A percentile compares a stretch with the other conserved stretches of the same genome.
Evolutionary conservation across 1,140 invertebrate genomes (phyloP).

Genomic region (Drosophila bocqueti): DNA sequence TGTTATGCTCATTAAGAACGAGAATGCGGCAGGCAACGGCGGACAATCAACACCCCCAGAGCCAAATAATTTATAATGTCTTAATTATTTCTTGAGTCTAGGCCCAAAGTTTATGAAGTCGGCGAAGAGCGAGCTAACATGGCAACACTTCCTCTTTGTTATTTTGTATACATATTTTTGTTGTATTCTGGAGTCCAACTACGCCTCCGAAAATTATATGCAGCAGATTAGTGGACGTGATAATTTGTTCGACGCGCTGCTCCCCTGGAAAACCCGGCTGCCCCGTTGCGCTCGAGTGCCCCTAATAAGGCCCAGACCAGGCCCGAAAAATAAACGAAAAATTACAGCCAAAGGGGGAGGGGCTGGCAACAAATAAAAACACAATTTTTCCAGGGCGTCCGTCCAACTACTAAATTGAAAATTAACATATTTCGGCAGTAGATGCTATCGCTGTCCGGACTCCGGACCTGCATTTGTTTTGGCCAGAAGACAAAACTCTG

Average conservation of each 20-base stretch:
- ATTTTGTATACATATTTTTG: background rate
- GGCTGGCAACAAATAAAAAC: constrained; percentile 32
- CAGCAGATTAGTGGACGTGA: constrained; percentile 79
- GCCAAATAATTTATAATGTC: constrained; percentile 82
- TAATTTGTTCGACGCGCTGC: constrained; percentile 70
- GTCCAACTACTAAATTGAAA: constrained; percentile 79
- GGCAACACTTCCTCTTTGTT: constrained; percentile 72
- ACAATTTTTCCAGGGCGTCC: constrained; percentile 55
- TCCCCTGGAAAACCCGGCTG: constrained; percentile 21
- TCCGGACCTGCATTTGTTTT: constrained; percentile 69
- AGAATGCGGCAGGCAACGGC: constrained; percentile 25
- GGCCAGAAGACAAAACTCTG: constrained; percentile 32
- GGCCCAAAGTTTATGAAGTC: constrained; percentile 70
- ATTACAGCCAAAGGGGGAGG: constrained; percentile 33
- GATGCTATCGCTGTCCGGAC: constrained; percentile 65
- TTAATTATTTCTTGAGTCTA: constrained; percentile 72
- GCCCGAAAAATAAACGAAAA: constrained; percentile 64
- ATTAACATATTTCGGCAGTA: constrained; percentile 83
- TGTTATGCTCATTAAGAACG: constrained; percentile 74
- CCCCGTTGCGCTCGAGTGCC: constrained; percentile 66
- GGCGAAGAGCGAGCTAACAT: constrained; percentile 55
- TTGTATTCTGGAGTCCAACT: constrained; percentile 15
- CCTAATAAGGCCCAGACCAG: constrained; percentile 53
- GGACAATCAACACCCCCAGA: constrained; percentile 61
- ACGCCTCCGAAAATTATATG: constrained; percentile 71